Evolutionary conservation across 2,113 vertebrate species (phyloP), one percentile per base, ranked within the genome.

Genomic region (Rhea americana): DNA sequence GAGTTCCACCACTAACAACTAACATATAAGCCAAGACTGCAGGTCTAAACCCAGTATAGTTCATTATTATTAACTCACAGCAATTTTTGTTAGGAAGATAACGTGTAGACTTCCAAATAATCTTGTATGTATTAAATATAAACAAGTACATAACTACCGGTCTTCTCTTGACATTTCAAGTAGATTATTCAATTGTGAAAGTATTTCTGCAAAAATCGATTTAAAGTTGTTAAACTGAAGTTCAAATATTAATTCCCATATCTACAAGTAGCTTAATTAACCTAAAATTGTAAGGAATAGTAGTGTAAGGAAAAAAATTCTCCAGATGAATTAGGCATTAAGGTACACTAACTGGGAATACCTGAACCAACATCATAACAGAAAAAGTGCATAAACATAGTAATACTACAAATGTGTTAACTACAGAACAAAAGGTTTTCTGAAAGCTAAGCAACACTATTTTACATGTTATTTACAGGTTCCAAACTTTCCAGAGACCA

Each of bases 341-440:
- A 93, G 85, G 86, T 94, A 96, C 74, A 87, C 92, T 95, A 96
- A 88, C 50, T 78, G 89, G 88, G 90, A 96, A 97, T 79, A 97
- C 95, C 96, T 95, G 96, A 98, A 97, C 96, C 96, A 97, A 97
- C 63, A 73, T 93, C 68, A 95, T 94, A 97, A 97, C 96, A 95
- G 95, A 96, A 95, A 98, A 98, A 98, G 98, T 98, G 98, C 98
- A 98, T 98, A 96, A 97, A 97, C 96, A 98, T 56, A 90, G 91
- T 97, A 97, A 98, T 98, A 98, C 97, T 98, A 98, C 95, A 93
- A 93, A 94, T 63, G 97, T 96, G 97, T 97, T 97, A 97, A 95
- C 94, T 97, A 96, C 41, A 72, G 93, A 95, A 96, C 93, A 92
- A 94, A 95, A 77, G 87, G 86, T 93, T 97, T 95, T 97, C 91